Evolutionary conservation across 2,113 vertebrate genomes (phyloP), one percentile per base, ranked within the genome.

Genomic region (Gasterosteus aculeatus): DNA sequence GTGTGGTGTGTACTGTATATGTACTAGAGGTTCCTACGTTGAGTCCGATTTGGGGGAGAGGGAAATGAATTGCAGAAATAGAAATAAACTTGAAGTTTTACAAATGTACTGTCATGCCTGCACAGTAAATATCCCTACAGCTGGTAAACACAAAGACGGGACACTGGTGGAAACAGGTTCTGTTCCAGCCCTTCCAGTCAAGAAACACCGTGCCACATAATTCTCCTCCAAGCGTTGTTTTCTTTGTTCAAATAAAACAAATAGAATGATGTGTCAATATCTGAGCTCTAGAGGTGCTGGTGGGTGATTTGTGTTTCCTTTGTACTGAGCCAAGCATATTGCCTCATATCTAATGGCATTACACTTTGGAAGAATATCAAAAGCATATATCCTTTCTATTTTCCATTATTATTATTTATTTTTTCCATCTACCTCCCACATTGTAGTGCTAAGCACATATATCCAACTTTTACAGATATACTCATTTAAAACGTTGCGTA

Each of bases 201-300:
- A 41, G 8, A 68, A 39, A 68, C 6, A 39, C 19, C 10, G 33
- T 1, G 3, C 1, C 51, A 53, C n/a, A 41, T 46, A 69, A 19
- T 58, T 22, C 29, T 7, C 39, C 1, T 0, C 7, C 60, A 38
- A 51, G 49, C 2, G 0, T 64, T 0, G 12, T 46, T 15, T 61
- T 58, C 35, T 33, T 51, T 10, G 19, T 44, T 31, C 5, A 19
- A 38, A 41, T 60, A 54, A 60, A 81, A 62, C n/a, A 66, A 71
- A 60, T 14, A 44, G 33, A 14, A 47, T 74, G 35, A 29, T 53
- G 41, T 59, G 60, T 33, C 33, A 22, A 39, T 44, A 10, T 22
- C 16, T 72, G 54, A 60, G 58, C 46, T 53, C 60, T 26, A 33
- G 49, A 64, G 12, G 26, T 54, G 26, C 39, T 68, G 64, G 26